Conservation (phyloP, 2,888 invertebrate genomes). For the Leuctra nigra region DNA sequence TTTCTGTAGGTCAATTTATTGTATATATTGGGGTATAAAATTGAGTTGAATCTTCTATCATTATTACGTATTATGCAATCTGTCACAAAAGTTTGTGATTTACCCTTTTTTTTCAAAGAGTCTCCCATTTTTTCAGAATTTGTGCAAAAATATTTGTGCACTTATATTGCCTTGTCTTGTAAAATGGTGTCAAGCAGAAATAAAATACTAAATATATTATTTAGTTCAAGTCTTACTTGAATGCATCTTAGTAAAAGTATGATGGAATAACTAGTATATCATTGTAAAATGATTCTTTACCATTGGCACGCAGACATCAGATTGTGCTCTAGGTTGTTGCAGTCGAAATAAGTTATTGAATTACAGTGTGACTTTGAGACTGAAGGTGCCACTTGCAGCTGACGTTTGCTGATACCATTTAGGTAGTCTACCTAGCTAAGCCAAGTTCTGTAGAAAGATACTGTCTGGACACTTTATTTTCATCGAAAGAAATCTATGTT, state of each 20-base stretch:
- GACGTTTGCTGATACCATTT: slow-evolving; percentile 20
- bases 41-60: slow-evolving; percentile 22
- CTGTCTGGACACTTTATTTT: slow-evolving; percentile 24
- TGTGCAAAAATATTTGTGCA: slow-evolving; percentile 22
- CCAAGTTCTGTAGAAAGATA: slow-evolving; percentile 20
- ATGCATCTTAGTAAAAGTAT: too few species aligned
- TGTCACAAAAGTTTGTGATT: slow-evolving; percentile 25
- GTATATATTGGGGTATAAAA: slow-evolving; percentile 22
- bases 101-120: slow-evolving; percentile 22
- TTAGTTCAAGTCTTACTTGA: slow-evolving; percentile 22
- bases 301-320: not conserved
- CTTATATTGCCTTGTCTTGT: slow-evolving; percentile 28
- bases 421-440: slow-evolving; percentile 16
- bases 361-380: slow-evolving; percentile 21
- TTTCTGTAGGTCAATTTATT: slow-evolving; percentile 23
- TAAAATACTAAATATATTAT: slow-evolving; percentile 17
- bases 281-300: not conserved
- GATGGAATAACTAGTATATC: too few species aligned
- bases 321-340: slow-evolving; percentile 3
- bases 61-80: slow-evolving; percentile 20
- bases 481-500: slow-evolving; percentile 22
- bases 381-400: slow-evolving; percentile 25
- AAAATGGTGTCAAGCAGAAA: slow-evolving; percentile 20
- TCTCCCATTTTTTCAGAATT: slow-evolving; percentile 23
- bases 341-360: slow-evolving; percentile 9